Conservation (phyloP, 2,888 invertebrate genomes). For the Hydropsyche betteni region DNA sequence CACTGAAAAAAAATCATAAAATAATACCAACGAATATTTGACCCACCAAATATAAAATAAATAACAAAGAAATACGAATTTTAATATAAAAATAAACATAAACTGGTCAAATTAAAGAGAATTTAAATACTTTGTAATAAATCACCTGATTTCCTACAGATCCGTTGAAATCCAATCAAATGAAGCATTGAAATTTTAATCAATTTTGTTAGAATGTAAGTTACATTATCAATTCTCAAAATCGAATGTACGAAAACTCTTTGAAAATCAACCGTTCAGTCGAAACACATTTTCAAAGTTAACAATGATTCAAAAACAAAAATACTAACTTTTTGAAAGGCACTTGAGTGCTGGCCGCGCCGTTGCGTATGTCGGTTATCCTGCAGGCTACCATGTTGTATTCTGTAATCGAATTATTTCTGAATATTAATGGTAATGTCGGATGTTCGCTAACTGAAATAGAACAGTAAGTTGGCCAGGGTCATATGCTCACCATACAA, state of each 20-base stretch:
- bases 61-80: neutral
- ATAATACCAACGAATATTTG: neutral
- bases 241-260: neutral
- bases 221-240: neutral
- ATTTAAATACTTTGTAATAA: neutral
- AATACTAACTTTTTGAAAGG: conserved; percentile 95
- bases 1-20: neutral
- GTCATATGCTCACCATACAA: conserved; percentile 50
- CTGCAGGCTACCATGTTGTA: conserved; percentile 99
- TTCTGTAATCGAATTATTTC: conserved; percentile 86
- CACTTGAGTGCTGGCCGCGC: conserved; percentile 94
- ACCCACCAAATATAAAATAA: neutral
- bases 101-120: neutral
- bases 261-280: too few relatives aligned
- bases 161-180: conserved; percentile 39
- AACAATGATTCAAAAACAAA: neutral
- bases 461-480: conserved; percentile 47
- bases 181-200: conserved; percentile 37
- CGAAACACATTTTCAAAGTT: too few relatives aligned
- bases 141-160: conserved; percentile 51
- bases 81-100: conserved; percentile 6
- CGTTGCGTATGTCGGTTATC: conserved; percentile 92
- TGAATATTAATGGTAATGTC: conserved; percentile 65
- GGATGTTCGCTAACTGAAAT: conserved; percentile 47
- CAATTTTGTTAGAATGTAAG: conserved; percentile 1